Evolutionary conservation across 2,113 vertebrate genomes (phyloP), one percentile per base, ranked within the genome.

Genomic region (Phyllostomus discolor): DNA sequence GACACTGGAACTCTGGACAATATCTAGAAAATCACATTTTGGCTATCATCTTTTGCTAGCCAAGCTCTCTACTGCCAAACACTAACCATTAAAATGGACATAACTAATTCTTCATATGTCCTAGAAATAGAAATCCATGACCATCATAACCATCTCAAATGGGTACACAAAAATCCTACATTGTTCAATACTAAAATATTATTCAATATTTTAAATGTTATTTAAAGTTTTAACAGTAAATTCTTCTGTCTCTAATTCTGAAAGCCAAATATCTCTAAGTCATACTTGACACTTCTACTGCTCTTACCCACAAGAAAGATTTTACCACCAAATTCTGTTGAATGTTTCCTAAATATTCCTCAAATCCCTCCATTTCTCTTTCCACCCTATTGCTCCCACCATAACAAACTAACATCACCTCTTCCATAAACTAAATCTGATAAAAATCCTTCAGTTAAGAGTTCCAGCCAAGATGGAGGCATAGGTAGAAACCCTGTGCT

Each of bases 1-100:
- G 50, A 52, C 82, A 83, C 24, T 75, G 64, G 33, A 75, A 73
- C 66, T 87, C 35, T 52, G 41, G 31, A 67, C 28, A 92, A 35
- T n/a, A 83, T 57, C 10, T 54, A 92, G 33, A 96, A 96, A 87
- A 90, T 80, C 90, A 92, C 92, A 78, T 33, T 12, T 76, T 80
- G 35, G 33, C n/a, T 20, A 88, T 28, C 69, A 90, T 76, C 5
- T 81, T 95, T 87, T 72, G 20, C 46, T 95, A 75, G 17, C 15
- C 19, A 70, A 50, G 26, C 4, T 82, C 52, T 92, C 88, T 90
- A 76, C 11, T 59, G 22, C 48, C 9, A 92, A 90, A 81, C 17
- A 86, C 28, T 69, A 94, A 91, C 62, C 22, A 92, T 57, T 12
- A 70, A 86, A 87, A 41, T 6, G 86, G 43, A 66, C 33, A 62